Conservation (phyloP, 2,888 invertebrate species). For the Sarcophaga rosellei region DNA sequence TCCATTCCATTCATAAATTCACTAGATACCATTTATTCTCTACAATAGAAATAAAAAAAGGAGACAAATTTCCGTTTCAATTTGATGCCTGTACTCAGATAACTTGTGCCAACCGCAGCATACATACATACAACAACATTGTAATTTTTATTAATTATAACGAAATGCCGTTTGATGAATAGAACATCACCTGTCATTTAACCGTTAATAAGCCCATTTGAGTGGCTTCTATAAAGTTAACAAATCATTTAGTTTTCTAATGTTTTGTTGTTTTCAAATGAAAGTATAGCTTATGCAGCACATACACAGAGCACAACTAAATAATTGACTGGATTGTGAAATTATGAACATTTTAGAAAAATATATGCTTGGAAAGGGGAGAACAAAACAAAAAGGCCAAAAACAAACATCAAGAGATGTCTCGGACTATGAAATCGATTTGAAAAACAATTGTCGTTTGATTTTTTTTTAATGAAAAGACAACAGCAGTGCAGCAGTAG, state of each 20-base stretch:
- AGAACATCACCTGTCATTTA: not conserved
- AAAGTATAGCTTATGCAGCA: no score
- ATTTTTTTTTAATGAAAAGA: conserved; percentile 50
- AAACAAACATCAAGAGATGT: not conserved
- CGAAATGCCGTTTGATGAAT: no score
- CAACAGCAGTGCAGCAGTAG: not conserved
- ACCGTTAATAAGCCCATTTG: conserved; percentile 19
- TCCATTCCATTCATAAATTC: no score
- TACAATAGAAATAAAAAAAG: no score
- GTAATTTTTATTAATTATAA: no score
- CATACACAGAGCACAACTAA: conserved; percentile 26
- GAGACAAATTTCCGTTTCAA: no score
- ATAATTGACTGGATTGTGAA: conserved; percentile 61
- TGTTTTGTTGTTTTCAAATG: no score
- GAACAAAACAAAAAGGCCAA: conserved; percentile 2
- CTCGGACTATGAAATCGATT: conserved; percentile 17
- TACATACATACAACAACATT: no score
- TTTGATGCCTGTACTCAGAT: no score
- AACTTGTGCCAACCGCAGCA: no score
- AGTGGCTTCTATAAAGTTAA: conserved; percentile 4
- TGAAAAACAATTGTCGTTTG: conserved; percentile 63
- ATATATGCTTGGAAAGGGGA: not conserved
- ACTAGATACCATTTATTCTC: no score
- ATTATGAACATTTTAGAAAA: conserved; percentile 44
- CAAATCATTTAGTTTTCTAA: conserved; percentile 32